These are phyloP conservation scores for Geococcyx californianus DNA, from an alignment of 2,113 vertebrate genomes.

Conservation along the genomic window DNA sequence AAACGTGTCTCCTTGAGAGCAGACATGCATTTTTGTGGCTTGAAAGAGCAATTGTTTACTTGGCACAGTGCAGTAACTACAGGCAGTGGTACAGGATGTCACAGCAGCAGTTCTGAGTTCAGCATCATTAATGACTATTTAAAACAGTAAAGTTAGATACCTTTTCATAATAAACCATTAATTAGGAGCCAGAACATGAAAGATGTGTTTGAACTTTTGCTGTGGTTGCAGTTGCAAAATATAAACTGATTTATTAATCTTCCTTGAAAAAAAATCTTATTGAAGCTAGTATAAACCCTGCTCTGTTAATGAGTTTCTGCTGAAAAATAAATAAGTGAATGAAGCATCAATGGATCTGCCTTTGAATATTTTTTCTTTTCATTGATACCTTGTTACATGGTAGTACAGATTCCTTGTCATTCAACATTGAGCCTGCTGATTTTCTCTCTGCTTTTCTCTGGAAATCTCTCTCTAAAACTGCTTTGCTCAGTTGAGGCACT, in stretches of 20 bases:
- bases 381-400: not conserved
- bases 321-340: not conserved
- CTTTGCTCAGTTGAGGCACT: not conserved
- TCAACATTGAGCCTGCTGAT: not conserved
- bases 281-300: not conserved
- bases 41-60: constrained; percentile 51
- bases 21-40: constrained; percentile 2
- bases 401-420: not conserved
- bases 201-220: not conserved
- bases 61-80: not conserved
- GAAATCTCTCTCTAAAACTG: not conserved
- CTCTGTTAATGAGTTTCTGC: not conserved
- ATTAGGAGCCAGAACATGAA: not conserved
- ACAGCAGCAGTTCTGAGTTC: constrained; percentile 2
- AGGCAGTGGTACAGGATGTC: constrained; percentile 10
- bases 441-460: not conserved
- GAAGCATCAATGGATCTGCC: not conserved
- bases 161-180: not conserved
- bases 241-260: not conserved
- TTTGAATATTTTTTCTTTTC: not conserved
- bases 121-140: not conserved
- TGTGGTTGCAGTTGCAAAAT: not conserved
- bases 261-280: not conserved
- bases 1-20: not conserved
- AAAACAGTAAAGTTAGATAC: not conserved